Base-by-base conservation (phyloP, 2,888 invertebrate species). In the Thecophora atra region DNA sequence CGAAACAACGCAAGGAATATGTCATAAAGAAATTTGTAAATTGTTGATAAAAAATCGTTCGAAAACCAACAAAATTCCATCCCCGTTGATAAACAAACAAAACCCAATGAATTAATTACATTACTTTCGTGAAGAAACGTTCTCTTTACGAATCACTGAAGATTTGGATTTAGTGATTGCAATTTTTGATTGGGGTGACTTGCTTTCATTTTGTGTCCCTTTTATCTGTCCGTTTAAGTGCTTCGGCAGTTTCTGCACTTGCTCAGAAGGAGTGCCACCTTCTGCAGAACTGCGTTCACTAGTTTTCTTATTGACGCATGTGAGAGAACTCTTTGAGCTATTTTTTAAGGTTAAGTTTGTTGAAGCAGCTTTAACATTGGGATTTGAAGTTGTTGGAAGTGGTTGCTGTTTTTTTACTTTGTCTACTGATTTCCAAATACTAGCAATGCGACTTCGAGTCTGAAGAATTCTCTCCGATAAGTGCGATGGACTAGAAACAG, bases 251-350 rank as follows among this genome's bases (percentile, higher is more conserved):
- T 44, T 4, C 15, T 21, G 3, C 7, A 1, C 15, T 21, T 64
- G 21, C 21, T 64, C 47, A 42, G 42, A 3, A 63, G 21, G 13
- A 42, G 15, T 52, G 21, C 30, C 15, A 73, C 85, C 85, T 70
- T 86, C 85, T n/a, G 86, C 85, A 44, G 86, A 84, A 74, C 86
- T 85, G 42, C 86, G 83, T 73, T 81, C 76, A n/a, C 85, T 76
- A 8, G 78, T 76, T 62, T 75, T 77, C 13, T 70, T 75, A 30
- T 42, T 58, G 13, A 24, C 8, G 44, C 21, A 56, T 17, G 21
- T 3, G 47, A 30, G n/a, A 15, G 71, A 58, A n/a, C 73, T 21
- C 13, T 69, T 73, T 65, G 24, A 66, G 69, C 68, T 74, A 74
- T 73, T 70, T 76, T 76, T 81, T 78, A 56, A 78, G 70, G 77